Percentiles rank a stretch among this genome's conserved stretches.
Conservation (phyloP, 2,888 invertebrate species). For the Perithous albicinctus region DNA sequence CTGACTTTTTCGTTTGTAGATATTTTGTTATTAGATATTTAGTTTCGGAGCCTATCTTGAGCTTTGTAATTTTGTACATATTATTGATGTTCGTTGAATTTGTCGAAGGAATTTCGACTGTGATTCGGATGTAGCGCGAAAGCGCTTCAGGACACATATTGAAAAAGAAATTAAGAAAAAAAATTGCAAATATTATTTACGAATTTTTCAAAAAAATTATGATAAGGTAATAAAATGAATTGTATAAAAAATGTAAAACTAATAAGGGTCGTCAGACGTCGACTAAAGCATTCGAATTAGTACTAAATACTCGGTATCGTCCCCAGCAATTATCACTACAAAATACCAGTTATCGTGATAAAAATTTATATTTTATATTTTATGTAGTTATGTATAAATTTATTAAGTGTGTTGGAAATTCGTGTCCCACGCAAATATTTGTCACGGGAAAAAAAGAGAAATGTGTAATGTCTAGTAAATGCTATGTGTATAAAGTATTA, state of each 20-base stretch:
- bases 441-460: background rate
- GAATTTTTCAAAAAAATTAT: background rate
- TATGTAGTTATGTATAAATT: slow-evolving; percentile 12
- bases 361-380: slow-evolving; percentile 30
- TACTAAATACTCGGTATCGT: slow-evolving; percentile 19
- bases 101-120: slow-evolving; percentile 8
- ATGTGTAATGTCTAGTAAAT: background rate
- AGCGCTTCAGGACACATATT: background rate
- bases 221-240: background rate
- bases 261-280: background rate
- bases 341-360: slow-evolving; percentile 20
- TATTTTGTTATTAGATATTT: too few relatives aligned
- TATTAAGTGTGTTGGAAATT: slow-evolving; percentile 15
- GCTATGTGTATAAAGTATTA: slow-evolving; percentile 44
- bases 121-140: slow-evolving; percentile 17
- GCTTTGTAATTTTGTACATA: slow-evolving; percentile 77
- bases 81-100: slow-evolving; percentile 42
- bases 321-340: slow-evolving; percentile 9
- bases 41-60: background rate
- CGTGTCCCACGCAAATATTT: background rate
- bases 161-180: background rate
- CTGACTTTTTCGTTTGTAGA: too few relatives aligned
- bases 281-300: slow-evolving; percentile 24
- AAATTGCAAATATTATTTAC: background rate
- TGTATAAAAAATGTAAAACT: slow-evolving; percentile 1